Base-by-base conservation (phyloP, 2,797 vertebrate genomes). In the Eulemur albifrons region DNA sequence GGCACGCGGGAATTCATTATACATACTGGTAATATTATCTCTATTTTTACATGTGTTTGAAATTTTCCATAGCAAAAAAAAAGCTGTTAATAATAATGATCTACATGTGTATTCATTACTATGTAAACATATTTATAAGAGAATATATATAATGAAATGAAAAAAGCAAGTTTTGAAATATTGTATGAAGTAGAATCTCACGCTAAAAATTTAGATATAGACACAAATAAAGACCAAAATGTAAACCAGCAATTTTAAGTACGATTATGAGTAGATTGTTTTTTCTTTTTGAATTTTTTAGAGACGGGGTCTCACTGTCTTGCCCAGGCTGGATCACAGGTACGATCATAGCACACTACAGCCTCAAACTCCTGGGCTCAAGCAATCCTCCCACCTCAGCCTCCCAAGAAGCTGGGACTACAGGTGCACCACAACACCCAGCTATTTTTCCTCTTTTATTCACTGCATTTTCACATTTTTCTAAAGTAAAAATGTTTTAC, bases 161-260 rank as follows among this genome's bases (percentile, higher is more conserved):
- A 54, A 91, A 80, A 7, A 75, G 18, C 32, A 95, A 77, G n/a
- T 72, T 89, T 93, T 75, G 45, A 87, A 95, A 65, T 38, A 80
- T 23, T 23, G 2, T 11, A 1, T 32, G 50, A 72, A 76, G 54
- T 20, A 90, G 21, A 92, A 48, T 54, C 52, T 30, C 70, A 72
- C 72, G 69, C 40, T 75, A 79, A 96, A 96, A 90, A 27, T 83
- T 57, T 52, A 90, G 43, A 43, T 50, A 75, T 17, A 15, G 81
- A 67, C 59, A n/a, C 38, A 94, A 82, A 88, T 79, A 87, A 83
- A 88, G 69, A 61, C 69, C 69, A 91, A 95, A 83, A 88, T 83
- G 25, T 15, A 76, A 87, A 52, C 54, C 30, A 14, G 10, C 12
- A 50, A 54, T 57, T 77, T 70, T 45, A 65, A 75, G 52, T 84